Conservation (phyloP, 2,888 invertebrate genomes). For the Megaustenia siamemsis region DNA sequence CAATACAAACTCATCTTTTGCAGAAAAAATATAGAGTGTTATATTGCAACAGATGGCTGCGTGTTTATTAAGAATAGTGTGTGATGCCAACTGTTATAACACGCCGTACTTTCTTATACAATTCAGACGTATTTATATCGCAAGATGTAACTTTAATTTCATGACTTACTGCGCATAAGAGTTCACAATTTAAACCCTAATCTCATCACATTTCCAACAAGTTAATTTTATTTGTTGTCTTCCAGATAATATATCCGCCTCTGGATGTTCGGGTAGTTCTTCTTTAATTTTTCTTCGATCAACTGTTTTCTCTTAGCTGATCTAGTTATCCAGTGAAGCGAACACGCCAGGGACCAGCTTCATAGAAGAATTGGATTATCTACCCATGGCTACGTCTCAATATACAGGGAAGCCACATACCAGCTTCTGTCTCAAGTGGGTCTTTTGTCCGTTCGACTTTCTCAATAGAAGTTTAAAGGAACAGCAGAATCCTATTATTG, state of each 20-base stretch:
- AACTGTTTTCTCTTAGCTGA: neutral
- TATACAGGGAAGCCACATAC: neutral
- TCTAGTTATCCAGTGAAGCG: neutral
- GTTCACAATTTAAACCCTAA: neutral
- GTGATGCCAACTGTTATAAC: neutral
- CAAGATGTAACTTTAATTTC: neutral
- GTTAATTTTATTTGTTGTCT: neutral
- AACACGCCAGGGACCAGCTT: neutral
- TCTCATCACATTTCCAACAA: neutral
- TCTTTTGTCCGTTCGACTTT: neutral
- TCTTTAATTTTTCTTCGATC: neutral
- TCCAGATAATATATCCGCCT: neutral
- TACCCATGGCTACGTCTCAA: neutral
- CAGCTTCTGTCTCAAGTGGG: neutral
- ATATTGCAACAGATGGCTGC: constrained; percentile 1
- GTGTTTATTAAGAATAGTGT: neutral
- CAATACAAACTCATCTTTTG: neutral
- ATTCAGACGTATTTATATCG: neutral
- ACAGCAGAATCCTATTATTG: neutral
- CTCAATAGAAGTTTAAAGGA: neutral
- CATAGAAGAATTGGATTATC: neutral
- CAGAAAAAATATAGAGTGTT: neutral
- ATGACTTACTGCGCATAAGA: neutral
- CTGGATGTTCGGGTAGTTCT: neutral
- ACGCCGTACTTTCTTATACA: neutral